Evolutionary conservation across 2,113 vertebrate species (phyloP).

Genomic region (Callospermophilus lateralis): DNA sequence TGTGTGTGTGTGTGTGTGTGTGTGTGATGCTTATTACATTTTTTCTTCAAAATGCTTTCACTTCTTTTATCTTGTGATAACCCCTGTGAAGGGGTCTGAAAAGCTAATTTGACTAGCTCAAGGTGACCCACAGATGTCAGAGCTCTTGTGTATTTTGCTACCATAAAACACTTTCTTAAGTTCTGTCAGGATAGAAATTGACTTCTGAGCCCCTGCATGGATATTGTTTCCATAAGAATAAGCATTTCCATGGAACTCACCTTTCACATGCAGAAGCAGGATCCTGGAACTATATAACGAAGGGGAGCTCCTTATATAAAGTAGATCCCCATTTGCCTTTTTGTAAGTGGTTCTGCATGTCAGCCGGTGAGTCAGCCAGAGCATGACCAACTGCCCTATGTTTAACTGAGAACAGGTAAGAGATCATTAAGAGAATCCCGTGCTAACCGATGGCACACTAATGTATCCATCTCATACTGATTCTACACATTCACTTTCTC

Average conservation of each 20-base stretch:
- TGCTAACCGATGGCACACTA: neutral
- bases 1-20: neutral
- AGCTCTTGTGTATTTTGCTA: neutral
- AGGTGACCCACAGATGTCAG: neutral
- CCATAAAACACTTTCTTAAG: neutral
- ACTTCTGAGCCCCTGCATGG: neutral
- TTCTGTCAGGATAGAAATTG: neutral
- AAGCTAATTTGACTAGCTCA: slow-evolving; percentile 31
- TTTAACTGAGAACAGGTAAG: neutral
- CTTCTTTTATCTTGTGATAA: neutral
- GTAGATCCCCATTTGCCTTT: neutral
- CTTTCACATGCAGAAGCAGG: neutral
- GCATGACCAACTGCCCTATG: no score
- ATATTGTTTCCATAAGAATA: neutral
- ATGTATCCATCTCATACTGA: neutral
- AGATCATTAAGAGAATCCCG: neutral
- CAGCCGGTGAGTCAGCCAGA: neutral
- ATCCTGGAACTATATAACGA: neutral
- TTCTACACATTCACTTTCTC: neutral
- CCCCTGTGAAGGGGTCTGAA: neutral
- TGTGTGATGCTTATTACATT: neutral
- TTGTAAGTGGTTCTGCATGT: neutral
- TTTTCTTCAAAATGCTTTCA: neutral
- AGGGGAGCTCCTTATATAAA: neutral
- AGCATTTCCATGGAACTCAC: neutral